Evolutionary conservation across 2,113 vertebrate species (phyloP), one percentile per base, ranked within the genome.

Genomic region (Carassius auratus): DNA sequence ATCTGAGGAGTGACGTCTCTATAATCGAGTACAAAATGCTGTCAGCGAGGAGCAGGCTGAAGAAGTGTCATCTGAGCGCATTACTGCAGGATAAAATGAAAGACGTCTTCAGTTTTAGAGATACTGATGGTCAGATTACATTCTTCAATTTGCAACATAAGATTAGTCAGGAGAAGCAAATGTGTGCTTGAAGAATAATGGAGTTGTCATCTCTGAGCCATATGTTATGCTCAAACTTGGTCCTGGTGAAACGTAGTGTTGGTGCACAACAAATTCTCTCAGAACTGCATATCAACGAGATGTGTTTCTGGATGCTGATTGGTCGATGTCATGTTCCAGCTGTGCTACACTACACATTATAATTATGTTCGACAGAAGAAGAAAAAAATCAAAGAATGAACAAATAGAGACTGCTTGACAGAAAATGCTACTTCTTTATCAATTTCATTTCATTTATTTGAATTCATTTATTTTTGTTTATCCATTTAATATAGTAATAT

Each of bases 1-100:
- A 52, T 76, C 45, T 52, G 23, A 17, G 30, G 23, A 52, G 17
- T 21, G 26, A 59, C 10, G 9, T 77, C 30, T 91, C 91, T 93
- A 93, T 91, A 93, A 92, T 92, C 90, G 91, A 90, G 94, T 93
- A 92, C 86, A 42, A 59, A 77, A 21, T 36, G 5, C 50, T 59
- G 26, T 77, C 50, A 12, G 17, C 0, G 30, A 26, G n/a, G 10
- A 19, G 12, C 30, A 77, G 26, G 52, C 76, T 59, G 45, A 26
- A 75, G 23, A 75, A 23, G 12, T 75, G 45, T 48, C 48, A 21
- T 10, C 48, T 19, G 26, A 33, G 14, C 10, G 17, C 50, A n/a
- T 76, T 76, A 52, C 15, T 52, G 74, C 5, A 52, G 15, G 74
- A 76, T 23, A 52, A 76, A 76, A 76, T 30, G 13, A 52, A 76